Conservation (phyloP, 1,140 invertebrate genomes). For the Ganaspis sp. region DNA sequence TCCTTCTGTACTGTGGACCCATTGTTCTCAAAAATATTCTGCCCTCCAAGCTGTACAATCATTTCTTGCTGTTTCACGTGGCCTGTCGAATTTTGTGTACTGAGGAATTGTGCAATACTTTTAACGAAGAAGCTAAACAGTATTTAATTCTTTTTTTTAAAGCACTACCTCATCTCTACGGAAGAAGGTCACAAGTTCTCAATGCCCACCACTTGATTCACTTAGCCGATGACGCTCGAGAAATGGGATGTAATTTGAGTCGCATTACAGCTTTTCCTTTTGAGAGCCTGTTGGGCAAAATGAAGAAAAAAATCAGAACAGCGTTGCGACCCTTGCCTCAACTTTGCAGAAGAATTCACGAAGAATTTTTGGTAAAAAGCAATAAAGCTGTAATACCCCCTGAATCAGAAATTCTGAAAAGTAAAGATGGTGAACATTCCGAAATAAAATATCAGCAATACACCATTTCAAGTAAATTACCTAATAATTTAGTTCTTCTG, state of each 20-base stretch:
- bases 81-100: slow-evolving; percentile 29
- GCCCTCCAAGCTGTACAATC: slow-evolving; percentile 8
- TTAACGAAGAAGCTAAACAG: neutral
- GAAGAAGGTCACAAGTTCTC: slow-evolving; percentile 4
- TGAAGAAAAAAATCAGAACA: slow-evolving; percentile 15
- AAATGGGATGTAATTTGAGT: slow-evolving; percentile 12
- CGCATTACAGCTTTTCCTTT: slow-evolving; percentile 32
- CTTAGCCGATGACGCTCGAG: slow-evolving; percentile 25
- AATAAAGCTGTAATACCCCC: neutral
- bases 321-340: neutral
- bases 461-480: neutral
- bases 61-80: slow-evolving; percentile 38
- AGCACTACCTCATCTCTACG: neutral
- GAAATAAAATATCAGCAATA: neutral
- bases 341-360: neutral
- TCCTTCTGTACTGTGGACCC: slow-evolving; percentile 39
- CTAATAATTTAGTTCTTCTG: neutral
- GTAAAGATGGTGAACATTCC: neutral
- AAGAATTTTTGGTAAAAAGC: neutral
- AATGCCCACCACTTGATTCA: slow-evolving; percentile 35
- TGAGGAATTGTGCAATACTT: neutral
- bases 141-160: slow-evolving; percentile 5
- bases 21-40: slow-evolving; percentile 31
- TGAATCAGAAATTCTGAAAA: neutral
- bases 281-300: slow-evolving; percentile 33